Evolutionary conservation across 2,888 invertebrate species (phyloP), one percentile per base, ranked within the genome.

Genomic region (Dryocosmus kuriphilus): DNA sequence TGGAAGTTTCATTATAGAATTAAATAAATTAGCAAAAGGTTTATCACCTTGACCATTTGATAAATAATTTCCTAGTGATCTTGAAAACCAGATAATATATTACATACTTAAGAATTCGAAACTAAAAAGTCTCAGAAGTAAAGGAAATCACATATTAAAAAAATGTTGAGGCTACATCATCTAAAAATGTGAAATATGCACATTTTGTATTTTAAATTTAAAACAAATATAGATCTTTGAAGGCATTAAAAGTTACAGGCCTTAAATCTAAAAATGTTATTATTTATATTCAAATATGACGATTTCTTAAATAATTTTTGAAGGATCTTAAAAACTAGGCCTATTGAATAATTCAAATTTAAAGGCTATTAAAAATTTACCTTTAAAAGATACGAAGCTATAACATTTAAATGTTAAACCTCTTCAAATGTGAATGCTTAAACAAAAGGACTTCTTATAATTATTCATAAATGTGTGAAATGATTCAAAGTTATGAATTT

Each of bases 1-100:
- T 51, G 51, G n/a, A 51, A 51, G n/a, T 51, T 51, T 51, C 6
- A 51, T 51, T 16, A 51, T 41, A 41, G 5, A 16, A 41, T 4
- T 41, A 51, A n/a, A 51, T 19, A 51, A 8, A 51, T 5, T n/a
- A 51, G 51, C 8, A 51, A 2, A n/a, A 51, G n/a, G n/a, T 9
- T 51, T 51, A n/a, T 51, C n/a, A n/a, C 51, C 51, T 51, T n/a
- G 51, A 51, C n/a, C n/a, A 51, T 51, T n/a, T 51, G 8, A 51
- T n/a, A 51, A n/a, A n/a, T n/a, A n/a, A 51, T 51, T n/a, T 51
- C 51, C n/a, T 19, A 8, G 51, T 51, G 51, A 51, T 51, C 41
- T 41, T n/a, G n/a, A 7, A 51, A n/a, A 51, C 8, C n/a, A 51
- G 7, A 51, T n/a, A 16, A 51, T 35, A 16, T 41, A 46, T 46